These are phyloP conservation scores for Scatophagus argus DNA, from an alignment of 2,113 vertebrate species.

Conservation along the genomic window DNA sequence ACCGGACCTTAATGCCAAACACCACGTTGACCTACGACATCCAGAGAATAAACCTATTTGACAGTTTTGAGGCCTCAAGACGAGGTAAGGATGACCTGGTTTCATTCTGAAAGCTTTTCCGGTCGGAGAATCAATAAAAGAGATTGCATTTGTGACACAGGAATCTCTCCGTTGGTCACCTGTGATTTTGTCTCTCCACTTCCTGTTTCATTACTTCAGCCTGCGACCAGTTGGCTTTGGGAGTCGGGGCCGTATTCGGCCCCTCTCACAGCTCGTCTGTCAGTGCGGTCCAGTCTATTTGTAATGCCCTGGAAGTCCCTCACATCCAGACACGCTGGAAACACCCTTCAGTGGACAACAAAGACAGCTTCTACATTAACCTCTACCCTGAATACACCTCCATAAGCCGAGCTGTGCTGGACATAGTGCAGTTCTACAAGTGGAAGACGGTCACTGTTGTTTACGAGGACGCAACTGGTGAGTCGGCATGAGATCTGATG, in stretches of 20 bases:
- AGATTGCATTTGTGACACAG: background rate
- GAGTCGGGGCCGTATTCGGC: conserved; percentile 95
- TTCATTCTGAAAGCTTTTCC: background rate
- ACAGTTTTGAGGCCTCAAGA: conserved; percentile 97
- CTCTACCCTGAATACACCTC: conserved; percentile 95
- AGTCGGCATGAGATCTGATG: conserved; percentile 31
- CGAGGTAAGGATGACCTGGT: conserved; percentile 86
- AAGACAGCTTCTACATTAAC: conserved; percentile 96
- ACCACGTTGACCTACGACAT: conserved; percentile 98
- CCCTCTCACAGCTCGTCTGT: conserved; percentile 96
- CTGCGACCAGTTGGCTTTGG: conserved; percentile 96
- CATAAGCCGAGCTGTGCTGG: conserved; percentile 94
- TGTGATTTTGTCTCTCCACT: background rate
- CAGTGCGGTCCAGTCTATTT: conserved; percentile 97
- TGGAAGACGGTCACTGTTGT: conserved; percentile 97
- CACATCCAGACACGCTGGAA: conserved; percentile 99
- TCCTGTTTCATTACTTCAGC: conserved; percentile 77
- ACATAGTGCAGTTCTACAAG: conserved; percentile 95
- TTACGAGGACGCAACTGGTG: conserved; percentile 98
- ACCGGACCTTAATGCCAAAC: conserved; percentile 98
- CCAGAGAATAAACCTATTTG: conserved; percentile 98
- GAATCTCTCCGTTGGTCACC: background rate
- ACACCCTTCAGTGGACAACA: conserved; percentile 94
- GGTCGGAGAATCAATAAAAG: background rate
- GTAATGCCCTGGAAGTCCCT: conserved; percentile 97